A percentile compares a stretch with the other conserved stretches of the same genome.
These are phyloP conservation scores for Papilio elwesi DNA, from an alignment of 2,888 invertebrate species.

Conservation along the genomic window DNA sequence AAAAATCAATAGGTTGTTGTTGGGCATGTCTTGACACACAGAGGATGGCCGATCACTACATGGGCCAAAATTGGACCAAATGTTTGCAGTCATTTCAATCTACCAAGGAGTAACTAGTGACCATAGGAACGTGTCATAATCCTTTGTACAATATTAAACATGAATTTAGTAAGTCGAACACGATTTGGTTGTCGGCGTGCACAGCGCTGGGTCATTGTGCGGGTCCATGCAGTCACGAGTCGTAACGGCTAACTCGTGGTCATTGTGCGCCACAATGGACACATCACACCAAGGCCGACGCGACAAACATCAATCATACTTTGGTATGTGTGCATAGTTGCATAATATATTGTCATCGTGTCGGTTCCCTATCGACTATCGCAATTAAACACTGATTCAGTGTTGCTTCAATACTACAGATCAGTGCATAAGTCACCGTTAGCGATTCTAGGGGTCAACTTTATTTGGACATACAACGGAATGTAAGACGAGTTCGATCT, in stretches of 20 bases:
- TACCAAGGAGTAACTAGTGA: too few species aligned
- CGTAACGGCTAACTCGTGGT: neutral
- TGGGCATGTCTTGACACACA: too few species aligned
- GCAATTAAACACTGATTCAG: too few species aligned
- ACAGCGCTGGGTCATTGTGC: constrained; percentile 12
- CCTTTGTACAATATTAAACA: neutral
- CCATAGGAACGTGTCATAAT: neutral
- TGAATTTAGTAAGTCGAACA: neutral
- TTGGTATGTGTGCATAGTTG: neutral
- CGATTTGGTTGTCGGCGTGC: constrained; percentile 9
- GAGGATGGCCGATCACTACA: too few species aligned
- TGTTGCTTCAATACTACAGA: too few species aligned
- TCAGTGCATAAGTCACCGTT: too few species aligned
- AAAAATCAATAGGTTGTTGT: too few species aligned
- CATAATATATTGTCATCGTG: neutral
- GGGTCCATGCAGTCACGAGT: constrained; percentile 13
- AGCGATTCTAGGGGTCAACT: too few species aligned
- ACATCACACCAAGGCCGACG: neutral
- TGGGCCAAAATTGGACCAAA: neutral
- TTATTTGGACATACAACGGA: too few species aligned
- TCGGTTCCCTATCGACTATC: neutral
- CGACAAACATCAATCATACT: constrained; percentile 12
- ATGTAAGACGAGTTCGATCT: too few species aligned
- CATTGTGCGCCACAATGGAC: constrained; percentile 11
- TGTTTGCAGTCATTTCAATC: neutral